Evolutionary conservation across 2,888 invertebrate species (phyloP), one percentile per base, ranked within the genome.

Genomic region (Hoplodrina blanda): DNA sequence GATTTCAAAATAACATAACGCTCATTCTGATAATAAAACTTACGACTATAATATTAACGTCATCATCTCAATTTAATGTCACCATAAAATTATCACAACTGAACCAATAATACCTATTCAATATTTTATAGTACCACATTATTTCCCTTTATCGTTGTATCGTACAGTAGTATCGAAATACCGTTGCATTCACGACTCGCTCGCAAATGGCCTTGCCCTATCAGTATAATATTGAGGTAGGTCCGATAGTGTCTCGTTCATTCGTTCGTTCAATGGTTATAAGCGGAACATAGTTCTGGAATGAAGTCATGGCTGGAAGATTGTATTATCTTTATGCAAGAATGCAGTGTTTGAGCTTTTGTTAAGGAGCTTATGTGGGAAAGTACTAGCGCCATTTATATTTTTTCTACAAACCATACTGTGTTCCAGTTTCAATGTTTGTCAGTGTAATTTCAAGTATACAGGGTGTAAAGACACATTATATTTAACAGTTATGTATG

Each of bases 211-310:
- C 63, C 68, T 65, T 73, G 37, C 54, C 17, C 53, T 78, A 80
- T 79, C 69, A 62, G 56, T 17, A 30, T 61, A 49, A 68, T 52
- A 52, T 72, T 66, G 62, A 59, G 80, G 72, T 69, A 66, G 69
- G 64, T 65, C 67, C 52, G 64, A 77, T 65, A 76, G 61, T 55
- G 44, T 33, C 44, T 55, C 44, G 60, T 66, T 54, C 64, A 69
- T 56, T 56, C 25, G 52, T 55, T 60, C 56, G 52, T 70, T 73
- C 77, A 73, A 67, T 37, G 25, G 54, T 30, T 52, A 25, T 17
- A 17, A 50, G n/a, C 25, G 52, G 25, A 46, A 44, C 50, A 50
- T 72, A 52, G 55, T 50, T 60, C 69, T 52, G 60, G 55, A 75
- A 30, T 61, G 20, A 20, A 76, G 33, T 55, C 54, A 76, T 76